phyloP scores from a whole-genome alignment of 2,113 vertebrate genomes.

The Poicephalus gulielmi region DNA sequence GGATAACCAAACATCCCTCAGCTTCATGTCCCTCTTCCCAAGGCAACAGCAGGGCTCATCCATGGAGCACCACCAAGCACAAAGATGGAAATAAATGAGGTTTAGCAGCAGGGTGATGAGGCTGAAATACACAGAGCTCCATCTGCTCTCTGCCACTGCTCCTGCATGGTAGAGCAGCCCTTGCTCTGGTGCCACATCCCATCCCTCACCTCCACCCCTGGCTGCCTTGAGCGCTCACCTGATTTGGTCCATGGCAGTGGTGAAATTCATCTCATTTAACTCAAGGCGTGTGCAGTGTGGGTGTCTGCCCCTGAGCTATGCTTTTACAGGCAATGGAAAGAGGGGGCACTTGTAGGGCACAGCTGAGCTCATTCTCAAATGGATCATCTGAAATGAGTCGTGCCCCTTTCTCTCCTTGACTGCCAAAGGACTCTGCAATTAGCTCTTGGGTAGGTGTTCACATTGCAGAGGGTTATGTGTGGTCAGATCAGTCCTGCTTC shows the following conservation, averaged over 20 bases:
- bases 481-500: not conserved
- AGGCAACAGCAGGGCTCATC: not conserved
- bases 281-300: accelerated
- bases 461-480: not conserved
- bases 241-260: accelerated
- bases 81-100: not conserved
- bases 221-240: not conserved
- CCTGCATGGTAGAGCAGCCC: not conserved
- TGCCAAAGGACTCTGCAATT: not conserved
- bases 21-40: not conserved
- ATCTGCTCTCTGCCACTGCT: not conserved
- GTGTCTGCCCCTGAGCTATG: not conserved
- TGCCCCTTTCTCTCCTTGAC: not conserved
- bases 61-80: not conserved
- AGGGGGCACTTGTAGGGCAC: not conserved
- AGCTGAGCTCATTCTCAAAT: not conserved
- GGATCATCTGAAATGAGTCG: not conserved
- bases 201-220: not conserved
- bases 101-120: not conserved
- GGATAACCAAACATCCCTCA: not conserved
- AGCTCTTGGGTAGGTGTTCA: not conserved
- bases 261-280: not conserved
- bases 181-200: not conserved
- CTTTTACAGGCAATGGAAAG: not conserved
- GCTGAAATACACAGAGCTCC: not conserved